phyloP scores from a whole-genome alignment of 2,797 vertebrate genomes.

The Nyctibius grandis region DNA sequence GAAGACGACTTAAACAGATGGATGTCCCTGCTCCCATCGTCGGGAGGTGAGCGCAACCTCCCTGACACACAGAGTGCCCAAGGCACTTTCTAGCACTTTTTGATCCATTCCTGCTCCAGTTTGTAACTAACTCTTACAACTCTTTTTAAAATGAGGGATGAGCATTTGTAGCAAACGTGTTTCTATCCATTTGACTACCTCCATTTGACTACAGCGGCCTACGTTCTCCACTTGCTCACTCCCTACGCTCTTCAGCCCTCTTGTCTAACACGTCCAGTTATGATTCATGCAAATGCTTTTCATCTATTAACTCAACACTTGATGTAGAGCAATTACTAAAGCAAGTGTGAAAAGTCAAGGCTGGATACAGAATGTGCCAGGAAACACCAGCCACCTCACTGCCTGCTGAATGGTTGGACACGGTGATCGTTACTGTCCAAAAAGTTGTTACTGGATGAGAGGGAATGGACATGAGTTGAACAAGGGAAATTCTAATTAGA shows the following conservation, averaged over 20 bases:
- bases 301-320: neutral
- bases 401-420: neutral
- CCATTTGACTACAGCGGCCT: neutral
- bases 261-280: neutral
- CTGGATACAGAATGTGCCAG: neutral
- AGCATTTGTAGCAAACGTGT: neutral
- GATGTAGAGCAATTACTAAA: neutral
- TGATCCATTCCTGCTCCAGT: neutral
- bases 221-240: accelerated
- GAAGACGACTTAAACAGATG: constrained; percentile 52
- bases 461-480: neutral
- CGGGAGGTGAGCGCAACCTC: neutral
- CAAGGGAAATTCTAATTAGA: neutral
- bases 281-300: neutral
- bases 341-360: neutral
- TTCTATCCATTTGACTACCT: too few relatives aligned
- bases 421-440: neutral
- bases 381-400: neutral
- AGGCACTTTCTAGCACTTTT: neutral
- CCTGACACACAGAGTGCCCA: neutral
- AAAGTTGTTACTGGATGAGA: neutral
- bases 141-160: neutral
- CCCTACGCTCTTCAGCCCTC: neutral
- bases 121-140: neutral
- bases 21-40: neutral